Percentiles rank a stretch among this genome's conserved stretches.
Conservation (phyloP, 2,113 vertebrate genomes). For the Proterorhinus semilunaris region DNA sequence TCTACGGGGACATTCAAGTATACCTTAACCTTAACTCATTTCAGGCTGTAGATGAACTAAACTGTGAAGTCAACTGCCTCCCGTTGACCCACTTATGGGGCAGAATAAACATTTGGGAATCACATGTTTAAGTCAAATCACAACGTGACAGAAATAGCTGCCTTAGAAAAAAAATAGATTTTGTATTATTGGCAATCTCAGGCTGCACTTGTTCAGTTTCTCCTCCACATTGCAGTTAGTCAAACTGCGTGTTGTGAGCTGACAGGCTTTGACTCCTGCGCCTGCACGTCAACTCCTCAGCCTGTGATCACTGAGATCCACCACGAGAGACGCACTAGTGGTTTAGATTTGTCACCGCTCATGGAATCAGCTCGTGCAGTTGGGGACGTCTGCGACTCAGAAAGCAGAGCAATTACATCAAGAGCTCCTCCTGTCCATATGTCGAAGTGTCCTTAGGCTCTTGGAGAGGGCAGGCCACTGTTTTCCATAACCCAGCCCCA, state of each 20-base stretch:
- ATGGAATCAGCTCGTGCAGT: slow-evolving; percentile 2
- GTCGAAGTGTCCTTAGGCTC: slow-evolving; percentile 3
- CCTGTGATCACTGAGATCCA: slow-evolving; percentile 1
- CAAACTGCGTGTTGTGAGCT: not conserved
- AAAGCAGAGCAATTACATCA: slow-evolving; percentile 10
- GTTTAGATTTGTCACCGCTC: slow-evolving; percentile 12
- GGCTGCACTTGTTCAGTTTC: not conserved
- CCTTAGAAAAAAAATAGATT: not conserved
- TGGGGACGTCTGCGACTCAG: slow-evolving; percentile 5
- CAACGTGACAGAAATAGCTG: too few species aligned
- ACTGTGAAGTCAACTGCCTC: not conserved
- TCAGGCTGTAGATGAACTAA: too few species aligned
- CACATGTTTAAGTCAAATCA: not conserved
- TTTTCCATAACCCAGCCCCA: not conserved
- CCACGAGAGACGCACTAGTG: not conserved
- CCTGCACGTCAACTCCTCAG: not conserved
- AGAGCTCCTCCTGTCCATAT: slow-evolving; percentile 14
- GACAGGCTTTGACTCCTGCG: not conserved
- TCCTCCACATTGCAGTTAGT: not conserved
- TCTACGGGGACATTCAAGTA: too few species aligned
- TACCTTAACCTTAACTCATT: too few species aligned
- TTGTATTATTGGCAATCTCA: not conserved
- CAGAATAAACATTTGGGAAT: not conserved
- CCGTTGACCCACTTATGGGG: not conserved
- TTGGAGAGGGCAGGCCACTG: not conserved